Conservation (phyloP, 1,140 invertebrate genomes). For the Bombus soroeensis region DNA sequence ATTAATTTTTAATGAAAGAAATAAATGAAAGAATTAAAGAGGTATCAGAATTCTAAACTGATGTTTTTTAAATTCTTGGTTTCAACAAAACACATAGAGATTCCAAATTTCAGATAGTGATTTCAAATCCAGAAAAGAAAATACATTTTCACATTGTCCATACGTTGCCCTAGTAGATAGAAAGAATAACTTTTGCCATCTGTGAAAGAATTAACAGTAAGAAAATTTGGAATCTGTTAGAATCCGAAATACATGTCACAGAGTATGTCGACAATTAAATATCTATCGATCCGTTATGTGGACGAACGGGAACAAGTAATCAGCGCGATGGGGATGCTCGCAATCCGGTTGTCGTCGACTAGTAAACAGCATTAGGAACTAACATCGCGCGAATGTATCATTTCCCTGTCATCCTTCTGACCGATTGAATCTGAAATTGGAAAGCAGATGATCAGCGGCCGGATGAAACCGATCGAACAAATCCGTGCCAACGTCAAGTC, state of each 20-base stretch:
- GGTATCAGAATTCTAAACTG: not conserved
- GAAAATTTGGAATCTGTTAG: not conserved
- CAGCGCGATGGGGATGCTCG: constrained; percentile 15
- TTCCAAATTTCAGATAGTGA: not conserved
- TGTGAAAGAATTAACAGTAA: not conserved
- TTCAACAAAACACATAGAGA: not conserved
- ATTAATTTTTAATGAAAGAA: not conserved
- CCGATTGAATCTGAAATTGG: constrained; percentile 47
- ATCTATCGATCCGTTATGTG: not conserved
- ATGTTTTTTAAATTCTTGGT: not conserved
- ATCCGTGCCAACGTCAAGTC: not conserved
- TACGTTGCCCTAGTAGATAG: no score
- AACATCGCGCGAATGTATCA: constrained; percentile 35
- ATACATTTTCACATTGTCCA: no score
- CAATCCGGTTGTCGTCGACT: constrained; percentile 34
- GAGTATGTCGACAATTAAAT: constrained; percentile 14
- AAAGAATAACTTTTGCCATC: not conserved
- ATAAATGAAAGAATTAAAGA: no score
- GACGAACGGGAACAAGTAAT: constrained; percentile 6
- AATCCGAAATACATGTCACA: not conserved
- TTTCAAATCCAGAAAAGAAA: not conserved
- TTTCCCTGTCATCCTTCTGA: constrained; percentile 45
- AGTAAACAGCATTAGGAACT: constrained; percentile 46
- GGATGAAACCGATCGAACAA: constrained; percentile 21
- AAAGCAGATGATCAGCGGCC: constrained; percentile 20